Evolutionary conservation across 2,113 vertebrate species (phyloP).

Genomic region (Sturnus vulgaris): DNA sequence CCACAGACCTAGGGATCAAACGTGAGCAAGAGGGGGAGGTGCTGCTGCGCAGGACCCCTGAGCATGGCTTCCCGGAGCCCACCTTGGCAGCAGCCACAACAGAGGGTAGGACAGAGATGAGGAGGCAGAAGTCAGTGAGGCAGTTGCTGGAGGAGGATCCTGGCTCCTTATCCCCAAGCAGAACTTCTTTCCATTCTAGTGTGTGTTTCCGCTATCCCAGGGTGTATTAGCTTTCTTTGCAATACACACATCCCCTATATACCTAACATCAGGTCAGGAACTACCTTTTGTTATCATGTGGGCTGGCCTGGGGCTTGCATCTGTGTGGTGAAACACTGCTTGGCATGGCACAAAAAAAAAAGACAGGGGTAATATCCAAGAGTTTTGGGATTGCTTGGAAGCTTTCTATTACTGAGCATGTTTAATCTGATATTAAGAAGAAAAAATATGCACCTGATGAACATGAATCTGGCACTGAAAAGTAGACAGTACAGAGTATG

Average conservation of each 20-base stretch:
- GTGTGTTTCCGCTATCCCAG: slow-evolving; percentile 73
- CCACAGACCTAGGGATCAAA: slow-evolving; percentile 86
- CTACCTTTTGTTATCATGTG: slow-evolving; percentile 70
- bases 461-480: background rate
- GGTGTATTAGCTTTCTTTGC: slow-evolving; percentile 72
- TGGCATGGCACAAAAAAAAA: slow-evolving; percentile 72
- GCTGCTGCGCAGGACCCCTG: slow-evolving; percentile 81
- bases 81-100: slow-evolving; percentile 89
- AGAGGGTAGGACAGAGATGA: slow-evolving; percentile 96
- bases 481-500: background rate
- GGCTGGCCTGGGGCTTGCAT: slow-evolving; percentile 78
- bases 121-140: slow-evolving; percentile 81
- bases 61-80: slow-evolving; percentile 81
- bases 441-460: slow-evolving; percentile 42
- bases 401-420: slow-evolving; percentile 85
- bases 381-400: slow-evolving; percentile 71
- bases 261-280: slow-evolving; percentile 73
- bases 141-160: slow-evolving; percentile 78
- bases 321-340: slow-evolving; percentile 70
- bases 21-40: slow-evolving; percentile 86
- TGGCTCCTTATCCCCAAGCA: slow-evolving; percentile 72
- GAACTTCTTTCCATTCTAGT: slow-evolving; percentile 73
- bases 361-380: background rate
- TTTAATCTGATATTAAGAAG: slow-evolving; percentile 54
- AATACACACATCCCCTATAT: slow-evolving; percentile 63